These are phyloP conservation scores for Anguilla obscura DNA, from an alignment of 2,797 vertebrate species.

Conservation along the genomic window DNA sequence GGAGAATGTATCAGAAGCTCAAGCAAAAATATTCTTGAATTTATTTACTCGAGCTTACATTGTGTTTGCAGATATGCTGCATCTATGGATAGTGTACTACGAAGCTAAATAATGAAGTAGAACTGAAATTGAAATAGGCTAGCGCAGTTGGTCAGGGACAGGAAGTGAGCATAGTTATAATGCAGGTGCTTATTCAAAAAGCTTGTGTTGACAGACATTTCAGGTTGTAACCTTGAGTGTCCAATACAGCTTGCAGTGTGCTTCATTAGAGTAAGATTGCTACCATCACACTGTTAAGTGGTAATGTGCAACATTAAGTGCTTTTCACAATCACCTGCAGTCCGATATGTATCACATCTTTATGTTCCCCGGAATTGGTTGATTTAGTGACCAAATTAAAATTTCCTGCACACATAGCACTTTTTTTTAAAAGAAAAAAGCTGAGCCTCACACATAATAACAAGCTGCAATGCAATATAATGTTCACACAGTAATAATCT, in stretches of 20 bases:
- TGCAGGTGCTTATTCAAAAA: not conserved
- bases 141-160: not conserved
- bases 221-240: not conserved
- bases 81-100: not conserved
- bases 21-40: not conserved
- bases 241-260: not conserved
- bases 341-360: not conserved
- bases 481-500: not conserved
- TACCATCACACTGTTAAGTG: not conserved
- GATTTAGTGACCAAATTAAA: not conserved
- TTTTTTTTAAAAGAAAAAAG: not conserved
- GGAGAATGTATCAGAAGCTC: not conserved
- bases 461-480: not conserved
- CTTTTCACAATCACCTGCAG: not conserved
- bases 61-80: not conserved
- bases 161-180: not conserved
- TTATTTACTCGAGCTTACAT: no score
- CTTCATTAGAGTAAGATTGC: not conserved
- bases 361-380: not conserved
- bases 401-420: not conserved
- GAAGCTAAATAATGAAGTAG: not conserved
- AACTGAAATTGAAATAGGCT: not conserved
- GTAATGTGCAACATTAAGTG: not conserved
- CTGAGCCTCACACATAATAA: not conserved
- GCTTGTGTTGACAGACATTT: not conserved